Base-by-base conservation (phyloP, 2,888 invertebrate species). In the Acheta domesticus region DNA sequence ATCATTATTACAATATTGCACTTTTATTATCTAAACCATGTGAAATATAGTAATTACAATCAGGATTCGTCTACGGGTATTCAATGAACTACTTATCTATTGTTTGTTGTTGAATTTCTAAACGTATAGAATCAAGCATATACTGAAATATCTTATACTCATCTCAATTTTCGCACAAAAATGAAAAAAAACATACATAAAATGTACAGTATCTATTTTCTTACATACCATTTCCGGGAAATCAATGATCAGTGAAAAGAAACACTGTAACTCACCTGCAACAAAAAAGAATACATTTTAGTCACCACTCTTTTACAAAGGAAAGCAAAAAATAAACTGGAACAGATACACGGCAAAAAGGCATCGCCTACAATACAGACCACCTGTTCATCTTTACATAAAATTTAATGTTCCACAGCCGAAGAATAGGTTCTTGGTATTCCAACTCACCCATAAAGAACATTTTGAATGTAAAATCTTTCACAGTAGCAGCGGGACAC, bases 351-450 rank as follows among this genome's bases (percentile, higher is more conserved):
- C 62, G 62, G 4, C 62, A 19, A 12, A 14, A 62, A 14, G 62
- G 3, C 62, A 62, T 14, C 62, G n/a, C 62, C 14, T 62, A 19
- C 62, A 62, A 62, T 62, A 62, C 62, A n/a, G 62, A 62, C 62
- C 62, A 62, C 62, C 62, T 62, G 62, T 62, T 62, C 62, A 62
- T n/a, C n/a, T 19, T n/a, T n/a, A 62, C 62, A 62, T 62, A 62
- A 62, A 62, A 62, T 62, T 62, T 62, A 62, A 62, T 62, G 62
- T 62, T 62, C 62, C 62, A 62, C 62, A 5, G 16, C 16, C 62
- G n/a, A 19, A 62, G 62, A 62, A 62, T 62, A n/a, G 62, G n/a
- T 62, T 62, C 14, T 62, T 62, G 62, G n/a, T 19, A 62, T 62
- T 62, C 62, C 16, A 62, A 62, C 62, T 19, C 62, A 62, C n/a